Evolutionary conservation across 2,113 vertebrate species (phyloP), one percentile per base, ranked within the genome.

Genomic region (Ailuropoda melanoleuca): DNA sequence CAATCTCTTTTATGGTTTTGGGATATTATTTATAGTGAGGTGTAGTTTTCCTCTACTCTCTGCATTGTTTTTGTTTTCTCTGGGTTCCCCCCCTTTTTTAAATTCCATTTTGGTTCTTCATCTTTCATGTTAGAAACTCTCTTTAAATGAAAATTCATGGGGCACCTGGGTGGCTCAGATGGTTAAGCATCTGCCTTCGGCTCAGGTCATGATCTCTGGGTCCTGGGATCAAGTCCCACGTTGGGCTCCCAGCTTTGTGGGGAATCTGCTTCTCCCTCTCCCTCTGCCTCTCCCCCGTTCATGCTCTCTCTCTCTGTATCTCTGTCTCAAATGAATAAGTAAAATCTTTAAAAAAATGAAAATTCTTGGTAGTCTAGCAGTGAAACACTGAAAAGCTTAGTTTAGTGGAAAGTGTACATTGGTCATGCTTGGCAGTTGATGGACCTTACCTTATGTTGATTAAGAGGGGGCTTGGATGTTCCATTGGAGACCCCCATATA

Each of bases 331-430:
- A 50, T 50, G 13, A 50, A 50, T 50, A 50, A 15, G 14, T 50
- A 50, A 50, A 50, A 3, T 50, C 50, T 50, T 50, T 2, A 50
- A 50, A 50, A 50, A 50, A 50, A 50, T 88, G 56, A 58, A 66
- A 75, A 58, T n/a, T 77, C 37, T 70, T 72, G 21, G 37, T 70
- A 64, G 74, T 80, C 53, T 85, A 62, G 86, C 56, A 94, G 50
- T 91, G 48, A 94, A 64, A 81, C 14, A 50, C 46, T 56, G 53
- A 82, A 92, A 95, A 93, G 4, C 43, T 96, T 88, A 77, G 58
- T 86, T 91, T 60, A 82, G 77, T 88, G 66, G 72, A 88, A 96
- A 62, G 14, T 34, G 43, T 43, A 31, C 9, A 11, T 37, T 21
- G 31, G 12, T 55, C 17, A 8, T 18, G 39, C 46, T 81, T 90